Conservation (phyloP, 2,888 invertebrate species). For the Panorpa germanica region DNA sequence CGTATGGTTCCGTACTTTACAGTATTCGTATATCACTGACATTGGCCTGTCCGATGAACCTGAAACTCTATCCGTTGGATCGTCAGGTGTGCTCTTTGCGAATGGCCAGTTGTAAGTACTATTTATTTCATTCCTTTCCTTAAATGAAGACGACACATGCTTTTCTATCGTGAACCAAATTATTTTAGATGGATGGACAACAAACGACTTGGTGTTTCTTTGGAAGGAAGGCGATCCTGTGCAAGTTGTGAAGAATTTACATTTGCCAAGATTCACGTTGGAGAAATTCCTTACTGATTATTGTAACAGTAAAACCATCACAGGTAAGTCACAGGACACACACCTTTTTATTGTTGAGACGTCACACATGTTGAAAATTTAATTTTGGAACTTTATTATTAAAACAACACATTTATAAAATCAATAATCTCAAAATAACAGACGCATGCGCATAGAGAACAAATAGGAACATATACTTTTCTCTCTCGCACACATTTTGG, state of each 20-base stretch:
- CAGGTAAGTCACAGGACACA: conserved; percentile 40
- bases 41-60: conserved; percentile 92
- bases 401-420: conserved; percentile 5
- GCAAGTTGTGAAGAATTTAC: conserved; percentile 84
- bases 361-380: conserved; percentile 10
- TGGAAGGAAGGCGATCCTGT: conserved; percentile 95
- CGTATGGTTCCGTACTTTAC: conserved; percentile 86
- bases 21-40: conserved; percentile 94
- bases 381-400: conserved; percentile 9
- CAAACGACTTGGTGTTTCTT: conserved; percentile 84
- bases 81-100: conserved; percentile 85
- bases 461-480: no score
- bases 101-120: conserved; percentile 91
- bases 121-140: conserved; percentile 11
- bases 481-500: no score
- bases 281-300: conserved; percentile 91
- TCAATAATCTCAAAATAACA: no score
- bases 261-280: conserved; percentile 84
- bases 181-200: conserved; percentile 86
- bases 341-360: conserved; percentile 10
- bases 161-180: conserved; percentile 1
- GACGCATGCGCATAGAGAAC: no score
- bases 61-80: conserved; percentile 91
- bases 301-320: conserved; percentile 92
- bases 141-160: neutral